Conservation (phyloP, 1,140 invertebrate genomes). For the Sitobion miscanthi region DNA sequence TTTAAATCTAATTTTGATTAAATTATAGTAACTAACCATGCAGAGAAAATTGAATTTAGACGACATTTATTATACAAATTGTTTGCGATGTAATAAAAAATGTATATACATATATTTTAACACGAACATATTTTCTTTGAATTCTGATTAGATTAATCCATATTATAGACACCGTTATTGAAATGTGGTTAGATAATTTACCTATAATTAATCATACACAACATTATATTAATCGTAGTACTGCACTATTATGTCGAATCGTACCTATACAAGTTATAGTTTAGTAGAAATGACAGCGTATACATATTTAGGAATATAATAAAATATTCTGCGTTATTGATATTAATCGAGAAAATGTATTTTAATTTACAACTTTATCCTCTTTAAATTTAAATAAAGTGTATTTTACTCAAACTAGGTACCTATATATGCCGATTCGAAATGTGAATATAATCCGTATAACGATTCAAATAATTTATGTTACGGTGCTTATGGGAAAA, state of each 20-base stretch:
- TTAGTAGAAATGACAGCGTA: not conserved
- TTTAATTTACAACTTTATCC: too few species aligned
- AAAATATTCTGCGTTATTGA: not conserved
- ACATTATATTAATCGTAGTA: not conserved
- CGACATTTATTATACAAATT: too few species aligned
- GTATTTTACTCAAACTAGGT: too few species aligned
- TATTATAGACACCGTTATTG: not conserved
- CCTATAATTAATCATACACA: not conserved
- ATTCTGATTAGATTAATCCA: not conserved
- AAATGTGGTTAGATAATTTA: not conserved
- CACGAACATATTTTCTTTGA: not conserved
- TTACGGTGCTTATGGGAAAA: not conserved
- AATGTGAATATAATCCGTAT: not conserved
- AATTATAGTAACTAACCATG: too few species aligned
- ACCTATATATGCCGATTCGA: not conserved
- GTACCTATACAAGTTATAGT: not conserved
- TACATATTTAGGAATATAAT: not conserved
- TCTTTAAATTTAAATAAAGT: too few species aligned
- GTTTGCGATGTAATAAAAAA: too few species aligned
- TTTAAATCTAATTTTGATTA: too few species aligned
- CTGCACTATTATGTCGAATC: too few species aligned
- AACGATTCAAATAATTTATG: not conserved
- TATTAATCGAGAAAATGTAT: not conserved
- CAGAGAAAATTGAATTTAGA: too few species aligned
- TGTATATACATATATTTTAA: not conserved